Evolutionary conservation across 2,113 vertebrate genomes (phyloP), one percentile per base, ranked within the genome.

Genomic region (Chionodraco myersi): DNA sequence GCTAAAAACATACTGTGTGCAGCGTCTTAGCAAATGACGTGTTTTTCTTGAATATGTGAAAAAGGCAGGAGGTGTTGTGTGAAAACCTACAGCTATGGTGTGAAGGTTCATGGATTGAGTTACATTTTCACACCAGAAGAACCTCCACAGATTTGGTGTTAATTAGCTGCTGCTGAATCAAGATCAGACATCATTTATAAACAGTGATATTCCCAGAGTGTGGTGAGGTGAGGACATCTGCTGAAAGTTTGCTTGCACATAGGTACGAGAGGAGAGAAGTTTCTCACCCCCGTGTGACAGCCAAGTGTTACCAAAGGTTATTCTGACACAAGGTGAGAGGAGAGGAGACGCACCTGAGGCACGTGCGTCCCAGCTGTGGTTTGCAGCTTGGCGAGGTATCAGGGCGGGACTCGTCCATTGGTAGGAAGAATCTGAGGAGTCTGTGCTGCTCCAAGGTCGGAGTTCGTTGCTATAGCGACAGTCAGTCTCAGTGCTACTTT

Each of bases 401-500:
- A 95, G 88, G 56, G 95, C 94, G 2, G 90, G 51, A 60, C 58
- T 84, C 0, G 88, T 89, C 92, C 92, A 91, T 30, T 96, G 96
- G 86, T 92, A 94, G 61, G 98, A 97, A 74, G 96, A 97, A 84
- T 99, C 98, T 0, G 97, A 99, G 0, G 97, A 99, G 83, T 98
- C 98, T 0, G 97, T 98, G 94, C 98, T 99, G 95, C 98, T 99
- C 98, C 98, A 98, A 15, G 98, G 97, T 81, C 95, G 93, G 64
- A 97, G 96, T 82, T 98, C 98, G 58, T 85, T 93, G 86, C 94
- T 56, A 93, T 97, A 97, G 86, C 94, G 95, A 85, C 96, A 87
- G 79, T 99, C 98, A 0, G 94, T 95, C 83, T 99, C 97, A 0
- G 96, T 96, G 88, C 98, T 99, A 95, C 97, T 99, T 88, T 98